Evolutionary conservation across 35 echinoderm and acorn worm genomes (phyloP).

Genomic region (Lytechinus variegatus): DNA sequence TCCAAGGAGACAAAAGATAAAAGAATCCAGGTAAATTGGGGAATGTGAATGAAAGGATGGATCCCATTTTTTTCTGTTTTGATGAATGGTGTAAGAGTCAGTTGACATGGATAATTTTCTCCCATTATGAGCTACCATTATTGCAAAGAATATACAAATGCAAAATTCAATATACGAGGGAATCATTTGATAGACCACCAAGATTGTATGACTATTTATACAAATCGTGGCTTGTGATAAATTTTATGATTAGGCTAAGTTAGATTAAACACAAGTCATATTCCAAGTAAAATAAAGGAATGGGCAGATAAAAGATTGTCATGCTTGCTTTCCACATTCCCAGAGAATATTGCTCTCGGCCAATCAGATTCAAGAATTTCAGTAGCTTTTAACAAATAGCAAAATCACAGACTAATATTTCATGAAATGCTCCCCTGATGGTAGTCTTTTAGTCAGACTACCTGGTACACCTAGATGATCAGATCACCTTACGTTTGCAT

Average conservation of each 20-base stretch:
- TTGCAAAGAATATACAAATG: neutral
- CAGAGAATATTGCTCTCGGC: too few relatives aligned
- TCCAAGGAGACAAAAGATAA: neutral
- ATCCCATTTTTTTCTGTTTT: neutral
- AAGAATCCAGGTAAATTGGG: constrained; percentile 1
- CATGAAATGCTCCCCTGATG: neutral
- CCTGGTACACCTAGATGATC: neutral
- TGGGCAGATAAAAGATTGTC: too few relatives aligned
- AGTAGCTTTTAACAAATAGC: too few relatives aligned
- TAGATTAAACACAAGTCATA: too few relatives aligned
- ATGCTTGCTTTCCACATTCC: too few relatives aligned
- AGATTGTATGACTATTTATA: neutral
- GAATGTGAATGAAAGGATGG: neutral
- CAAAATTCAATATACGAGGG: neutral
- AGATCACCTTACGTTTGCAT: neutral
- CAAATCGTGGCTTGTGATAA: neutral
- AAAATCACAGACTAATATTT: neutral
- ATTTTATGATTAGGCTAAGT: neutral
- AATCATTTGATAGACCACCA: neutral
- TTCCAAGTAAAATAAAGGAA: too few relatives aligned
- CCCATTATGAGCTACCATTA: neutral
- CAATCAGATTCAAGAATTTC: too few relatives aligned
- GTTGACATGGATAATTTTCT: neutral
- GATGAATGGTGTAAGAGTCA: neutral
- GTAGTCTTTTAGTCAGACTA: neutral